phyloP scores from a whole-genome alignment of 1,140 invertebrate species.

The Cotesia typhae region DNA sequence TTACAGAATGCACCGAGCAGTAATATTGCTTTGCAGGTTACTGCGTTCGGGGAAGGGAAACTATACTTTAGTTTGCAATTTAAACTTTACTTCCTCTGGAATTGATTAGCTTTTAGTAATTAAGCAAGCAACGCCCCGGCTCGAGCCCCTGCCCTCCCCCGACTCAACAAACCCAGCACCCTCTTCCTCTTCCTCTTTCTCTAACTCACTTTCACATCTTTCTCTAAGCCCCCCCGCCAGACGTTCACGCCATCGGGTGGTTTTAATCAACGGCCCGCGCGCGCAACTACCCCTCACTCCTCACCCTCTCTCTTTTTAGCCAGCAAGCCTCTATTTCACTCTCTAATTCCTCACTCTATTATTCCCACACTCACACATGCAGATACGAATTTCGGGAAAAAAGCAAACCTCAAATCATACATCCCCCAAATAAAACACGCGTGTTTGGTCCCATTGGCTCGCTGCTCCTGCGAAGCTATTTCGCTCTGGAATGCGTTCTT shows the following conservation, averaged over 20 bases:
- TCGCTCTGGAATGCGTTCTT: conserved; percentile 61
- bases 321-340: background rate
- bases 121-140: conserved; percentile 65
- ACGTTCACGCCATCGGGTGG: conserved; percentile 48
- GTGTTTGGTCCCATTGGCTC: conserved; percentile 31
- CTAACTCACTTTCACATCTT: conserved; percentile 21
- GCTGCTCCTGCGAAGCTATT: conserved; percentile 59
- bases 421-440: conserved; percentile 6
- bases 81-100: conserved; percentile 68
- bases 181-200: conserved; percentile 41
- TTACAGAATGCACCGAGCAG: conserved; percentile 65
- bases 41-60: conserved; percentile 50
- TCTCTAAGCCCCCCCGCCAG: background rate
- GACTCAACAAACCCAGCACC: conserved; percentile 32
- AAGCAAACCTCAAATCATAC: conserved; percentile 54
- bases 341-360: background rate
- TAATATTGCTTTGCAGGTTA: conserved; percentile 65
- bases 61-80: conserved; percentile 69
- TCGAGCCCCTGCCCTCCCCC: conserved; percentile 32
- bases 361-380: background rate
- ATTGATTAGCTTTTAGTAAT: conserved; percentile 69
- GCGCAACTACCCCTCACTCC: conserved; percentile 35
- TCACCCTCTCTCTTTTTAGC: conserved; percentile 6
- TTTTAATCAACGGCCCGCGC: conserved; percentile 60
- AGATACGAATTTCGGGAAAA: conserved; percentile 55